These are phyloP conservation scores for Xerus rutilus DNA, from an alignment of 2,797 vertebrate genomes.

Conservation along the genomic window DNA sequence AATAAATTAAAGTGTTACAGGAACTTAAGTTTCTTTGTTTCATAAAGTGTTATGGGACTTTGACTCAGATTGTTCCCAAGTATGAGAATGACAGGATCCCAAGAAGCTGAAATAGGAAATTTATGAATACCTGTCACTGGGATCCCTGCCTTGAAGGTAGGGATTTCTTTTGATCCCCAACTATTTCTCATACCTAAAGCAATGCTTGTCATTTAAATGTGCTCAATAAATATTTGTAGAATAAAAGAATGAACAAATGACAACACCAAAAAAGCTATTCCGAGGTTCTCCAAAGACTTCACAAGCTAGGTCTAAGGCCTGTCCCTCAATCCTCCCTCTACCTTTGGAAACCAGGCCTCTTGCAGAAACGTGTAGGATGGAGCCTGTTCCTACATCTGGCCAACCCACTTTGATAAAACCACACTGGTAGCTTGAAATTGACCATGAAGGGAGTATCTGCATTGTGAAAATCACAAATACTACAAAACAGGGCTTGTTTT, in stretches of 20 bases:
- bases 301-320: neutral
- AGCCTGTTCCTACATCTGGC: neutral
- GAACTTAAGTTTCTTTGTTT: neutral
- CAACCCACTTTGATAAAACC: neutral
- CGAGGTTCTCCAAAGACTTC: neutral
- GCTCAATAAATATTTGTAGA: neutral
- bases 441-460: neutral
- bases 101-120: neutral
- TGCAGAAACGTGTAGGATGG: neutral
- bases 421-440: neutral
- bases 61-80: conserved; percentile 31
- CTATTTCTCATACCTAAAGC: neutral
- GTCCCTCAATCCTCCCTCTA: neutral
- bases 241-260: neutral
- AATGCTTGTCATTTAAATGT: neutral
- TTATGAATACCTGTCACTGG: neutral
- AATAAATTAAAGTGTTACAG: neutral
- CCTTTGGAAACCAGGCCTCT: neutral
- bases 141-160: neutral
- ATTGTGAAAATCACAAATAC: neutral
- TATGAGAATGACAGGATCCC: neutral
- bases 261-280: neutral
- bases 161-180: neutral
- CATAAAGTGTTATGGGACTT: neutral
- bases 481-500: neutral